phyloP scores from a whole-genome alignment of 2,797 vertebrate species.

The Cyclura pinguis region DNA sequence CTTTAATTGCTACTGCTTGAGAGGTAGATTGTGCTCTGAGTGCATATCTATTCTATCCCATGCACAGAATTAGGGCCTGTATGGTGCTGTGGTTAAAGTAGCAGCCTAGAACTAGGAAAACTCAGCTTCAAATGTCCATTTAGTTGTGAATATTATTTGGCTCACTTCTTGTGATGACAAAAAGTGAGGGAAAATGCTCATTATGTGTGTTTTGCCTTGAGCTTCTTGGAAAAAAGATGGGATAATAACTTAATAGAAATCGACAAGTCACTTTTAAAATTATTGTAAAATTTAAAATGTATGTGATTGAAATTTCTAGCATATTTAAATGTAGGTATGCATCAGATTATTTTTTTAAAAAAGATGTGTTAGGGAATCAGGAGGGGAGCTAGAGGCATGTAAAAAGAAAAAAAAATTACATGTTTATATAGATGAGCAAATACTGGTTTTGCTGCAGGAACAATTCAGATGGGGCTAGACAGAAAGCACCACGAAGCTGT shows the following conservation, averaged over 20 bases:
- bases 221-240: background rate
- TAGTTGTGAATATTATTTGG: background rate
- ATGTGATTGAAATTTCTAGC: no score
- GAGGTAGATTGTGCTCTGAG: background rate
- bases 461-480: background rate
- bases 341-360: background rate
- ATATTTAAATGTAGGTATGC: background rate
- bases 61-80: background rate
- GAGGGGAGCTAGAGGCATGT: background rate
- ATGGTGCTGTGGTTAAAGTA: background rate
- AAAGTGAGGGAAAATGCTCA: background rate
- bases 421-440: background rate
- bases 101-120: background rate
- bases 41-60: background rate
- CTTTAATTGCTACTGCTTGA: background rate
- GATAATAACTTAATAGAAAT: background rate
- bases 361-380: background rate
- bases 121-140: background rate
- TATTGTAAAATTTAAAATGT: no score
- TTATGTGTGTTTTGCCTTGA: no score
- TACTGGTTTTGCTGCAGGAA: conserved; percentile 30
- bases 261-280: no score
- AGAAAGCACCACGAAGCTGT: background rate
- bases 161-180: background rate
- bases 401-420: conserved; percentile 29